phyloP scores from a whole-genome alignment of 1,140 invertebrate species.

The Drosophila tani region DNA sequence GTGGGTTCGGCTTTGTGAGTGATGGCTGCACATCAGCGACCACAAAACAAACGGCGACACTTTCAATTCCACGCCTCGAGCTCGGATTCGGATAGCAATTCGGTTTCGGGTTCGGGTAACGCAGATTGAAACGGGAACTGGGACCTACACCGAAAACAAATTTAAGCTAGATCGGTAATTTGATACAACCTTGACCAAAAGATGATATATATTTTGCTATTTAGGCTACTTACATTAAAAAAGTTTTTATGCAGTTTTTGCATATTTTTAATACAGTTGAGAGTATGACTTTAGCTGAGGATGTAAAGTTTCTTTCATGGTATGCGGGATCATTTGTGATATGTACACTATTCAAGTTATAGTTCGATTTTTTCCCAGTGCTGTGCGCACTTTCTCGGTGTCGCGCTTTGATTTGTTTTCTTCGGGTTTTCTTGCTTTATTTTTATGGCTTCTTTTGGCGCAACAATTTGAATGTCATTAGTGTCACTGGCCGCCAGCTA shows the following conservation, averaged over 20 bases:
- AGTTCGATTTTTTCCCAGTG: slow-evolving; percentile 11
- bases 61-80: slow-evolving; percentile 72
- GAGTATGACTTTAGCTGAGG: too few species aligned
- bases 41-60: slow-evolving; percentile 64
- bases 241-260: background rate
- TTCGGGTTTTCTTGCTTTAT: slow-evolving; percentile 37
- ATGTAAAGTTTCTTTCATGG: background rate
- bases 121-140: slow-evolving; percentile 11
- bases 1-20: slow-evolving; percentile 35
- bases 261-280: too few species aligned
- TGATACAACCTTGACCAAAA: too few species aligned
- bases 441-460: slow-evolving; percentile 77
- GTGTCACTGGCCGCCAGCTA: slow-evolving; percentile 67
- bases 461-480: slow-evolving; percentile 80
- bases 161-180: background rate
- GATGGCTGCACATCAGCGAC: slow-evolving; percentile 73
- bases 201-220: background rate
- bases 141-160: slow-evolving; percentile 2
- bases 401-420: slow-evolving; percentile 66
- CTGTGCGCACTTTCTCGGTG: slow-evolving; percentile 62
- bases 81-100: slow-evolving; percentile 24
- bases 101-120: slow-evolving; percentile 24
- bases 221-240: background rate
- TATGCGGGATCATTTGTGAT: too few species aligned
- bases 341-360: background rate